Percentiles rank a stretch among this genome's conserved stretches.
phyloP scores from a whole-genome alignment of 2,797 vertebrate species.

The Mastacembelus armatus region DNA sequence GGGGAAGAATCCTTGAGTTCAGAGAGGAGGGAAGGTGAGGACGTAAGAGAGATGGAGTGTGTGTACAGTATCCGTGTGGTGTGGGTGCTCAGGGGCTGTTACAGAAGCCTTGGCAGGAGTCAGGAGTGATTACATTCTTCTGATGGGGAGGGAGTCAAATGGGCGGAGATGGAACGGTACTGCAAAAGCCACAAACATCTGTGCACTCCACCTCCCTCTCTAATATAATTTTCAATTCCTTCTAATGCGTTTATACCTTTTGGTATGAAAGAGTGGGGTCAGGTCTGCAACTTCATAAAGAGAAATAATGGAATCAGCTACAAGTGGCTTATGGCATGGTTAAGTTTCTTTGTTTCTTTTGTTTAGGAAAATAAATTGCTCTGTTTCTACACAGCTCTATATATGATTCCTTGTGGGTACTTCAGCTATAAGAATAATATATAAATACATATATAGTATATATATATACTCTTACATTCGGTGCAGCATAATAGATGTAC shows the following conservation, averaged over 20 bases:
- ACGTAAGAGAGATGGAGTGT: conserved; percentile 17
- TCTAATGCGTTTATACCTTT: conserved; percentile 25
- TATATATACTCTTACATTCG: too few species aligned
- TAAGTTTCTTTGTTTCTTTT: too few species aligned
- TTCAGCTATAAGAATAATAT: too few species aligned
- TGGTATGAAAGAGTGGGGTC: not conserved
- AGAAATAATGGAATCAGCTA: not conserved
- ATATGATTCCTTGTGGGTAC: not conserved
- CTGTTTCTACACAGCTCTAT: too few species aligned
- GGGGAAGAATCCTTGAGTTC: conserved; percentile 22
- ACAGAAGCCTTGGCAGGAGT: conserved; percentile 55
- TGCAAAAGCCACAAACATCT: conserved; percentile 46
- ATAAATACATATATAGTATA: too few species aligned
- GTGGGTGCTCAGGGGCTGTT: conserved; percentile 12
- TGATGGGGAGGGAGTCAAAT: conserved; percentile 28
- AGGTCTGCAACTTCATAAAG: not conserved
- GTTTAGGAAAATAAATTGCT: not conserved
- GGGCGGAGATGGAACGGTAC: conserved; percentile 11
- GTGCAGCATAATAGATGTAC: not conserved
- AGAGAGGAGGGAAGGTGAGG: conserved; percentile 30
- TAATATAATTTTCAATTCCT: conserved; percentile 39
- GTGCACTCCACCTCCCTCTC: conserved; percentile 11
- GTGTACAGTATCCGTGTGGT: conserved; percentile 2
- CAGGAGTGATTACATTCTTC: conserved; percentile 56
- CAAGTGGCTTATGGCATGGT: not conserved